Base-by-base conservation (phyloP, 35 echinoderm and acorn worm genomes). In the Anneissia japonica region DNA sequence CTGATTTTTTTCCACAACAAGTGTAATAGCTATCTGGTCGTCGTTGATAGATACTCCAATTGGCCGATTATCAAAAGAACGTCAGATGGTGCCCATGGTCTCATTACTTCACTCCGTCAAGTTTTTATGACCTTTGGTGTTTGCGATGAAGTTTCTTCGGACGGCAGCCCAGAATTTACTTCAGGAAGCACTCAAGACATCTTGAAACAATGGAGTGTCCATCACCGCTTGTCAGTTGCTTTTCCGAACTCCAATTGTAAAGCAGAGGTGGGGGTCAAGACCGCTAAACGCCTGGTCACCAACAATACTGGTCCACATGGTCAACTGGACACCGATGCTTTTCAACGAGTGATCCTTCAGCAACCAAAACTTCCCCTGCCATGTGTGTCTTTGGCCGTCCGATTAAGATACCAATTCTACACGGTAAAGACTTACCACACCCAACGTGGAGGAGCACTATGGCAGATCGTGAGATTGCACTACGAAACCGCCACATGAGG, bases 101-200 rank as follows among this genome's bases (percentile, higher is more conserved):
- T 86, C 35, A 86, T 86, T 36, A 38, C 75, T 77, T 78, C 19
- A 35, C 77, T 86, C 0, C 33, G 74, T 32, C 83, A 83, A 36
- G 74, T 37, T 55, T 92, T 88, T 82, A 79, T 83, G 29, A 92
- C 85, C 10, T 92, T 75, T 46, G 85, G 90, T 21, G 83, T 91
- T n/a, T 41, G 29, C 5, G 46, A 91, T 43, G 89, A 86, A 43
- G 9, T 91, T 0, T 28, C 85, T 76, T 88, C 84, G 3, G 84
- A 87, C 46, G 78, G 84, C 80, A 84, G 82, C 76, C 79, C 87
- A 9, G 12, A 87, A 51, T 87, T 89, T 36, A 89, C 43, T 0
- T 43, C 46, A 9, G 38, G 34, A 31, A 19, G 3, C 13, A 82
- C 79, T 0, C 13, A 17, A 29, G 21, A 1, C 33, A 74, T 89